These are phyloP conservation scores for Pelodytes ibericus DNA, from an alignment of 2,797 vertebrate genomes.

Conservation along the genomic window DNA sequence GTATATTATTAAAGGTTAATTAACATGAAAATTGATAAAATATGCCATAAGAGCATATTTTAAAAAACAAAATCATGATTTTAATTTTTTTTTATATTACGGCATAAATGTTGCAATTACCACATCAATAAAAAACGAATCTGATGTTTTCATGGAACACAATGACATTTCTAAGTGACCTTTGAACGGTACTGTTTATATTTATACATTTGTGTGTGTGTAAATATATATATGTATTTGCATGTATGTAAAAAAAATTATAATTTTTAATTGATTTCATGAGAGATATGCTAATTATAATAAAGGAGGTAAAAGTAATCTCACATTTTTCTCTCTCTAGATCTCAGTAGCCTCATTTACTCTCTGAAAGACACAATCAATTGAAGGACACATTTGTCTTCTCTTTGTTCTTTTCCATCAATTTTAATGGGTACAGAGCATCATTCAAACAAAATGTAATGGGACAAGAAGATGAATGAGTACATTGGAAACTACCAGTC, in stretches of 20 bases:
- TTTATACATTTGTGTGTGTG: neutral
- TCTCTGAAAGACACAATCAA: conserved; percentile 73
- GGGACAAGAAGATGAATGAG: conserved; percentile 91
- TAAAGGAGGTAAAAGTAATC: conserved; percentile 53
- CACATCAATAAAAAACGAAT: no score
- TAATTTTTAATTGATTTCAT: conserved; percentile 42
- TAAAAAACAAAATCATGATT: no score
- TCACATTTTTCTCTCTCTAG: conserved; percentile 60
- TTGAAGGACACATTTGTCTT: conserved; percentile 76
- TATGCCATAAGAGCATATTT: no score
- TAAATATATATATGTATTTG: neutral
- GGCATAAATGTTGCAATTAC: no score
- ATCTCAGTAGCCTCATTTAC: conserved; percentile 68
- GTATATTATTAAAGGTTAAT: no score
- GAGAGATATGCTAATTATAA: conserved; percentile 43
- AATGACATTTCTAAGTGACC: no score
- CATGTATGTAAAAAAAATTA: conserved; percentile 1
- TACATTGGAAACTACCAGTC: conserved; percentile 81
- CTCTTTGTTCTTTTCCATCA: conserved; percentile 83
- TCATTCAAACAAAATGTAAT: conserved; percentile 88
- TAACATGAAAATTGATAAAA: no score
- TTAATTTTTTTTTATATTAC: no score
- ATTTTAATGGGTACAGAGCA: conserved; percentile 89
- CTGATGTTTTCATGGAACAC: no score
- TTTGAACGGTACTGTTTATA: no score